Percentiles rank a stretch among this genome's conserved stretches.
phyloP scores from a whole-genome alignment of 2,888 invertebrate species.

The Lasioglossum calceatum region DNA sequence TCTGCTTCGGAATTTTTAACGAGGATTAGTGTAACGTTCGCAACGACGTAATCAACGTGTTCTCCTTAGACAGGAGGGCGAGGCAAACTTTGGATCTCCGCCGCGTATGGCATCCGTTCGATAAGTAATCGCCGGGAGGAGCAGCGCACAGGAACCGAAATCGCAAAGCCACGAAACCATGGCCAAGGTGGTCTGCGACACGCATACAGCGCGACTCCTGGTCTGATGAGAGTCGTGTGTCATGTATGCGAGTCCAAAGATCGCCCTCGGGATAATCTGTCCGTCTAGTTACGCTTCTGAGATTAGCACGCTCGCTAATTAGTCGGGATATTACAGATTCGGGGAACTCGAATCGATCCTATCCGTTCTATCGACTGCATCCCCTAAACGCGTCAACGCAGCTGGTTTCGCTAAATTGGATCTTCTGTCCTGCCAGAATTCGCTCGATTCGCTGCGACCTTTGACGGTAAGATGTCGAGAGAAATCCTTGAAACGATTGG shows the following conservation, averaged over 20 bases:
- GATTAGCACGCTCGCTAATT: conserved; percentile 66
- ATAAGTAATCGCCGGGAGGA: conserved; percentile 49
- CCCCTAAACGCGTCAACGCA: conserved; percentile 49
- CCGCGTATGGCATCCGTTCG: not conserved
- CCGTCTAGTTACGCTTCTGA: conserved; percentile 52
- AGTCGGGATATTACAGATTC: conserved; percentile 56
- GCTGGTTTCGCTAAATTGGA: conserved; percentile 51
- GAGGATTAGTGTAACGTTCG: not conserved
- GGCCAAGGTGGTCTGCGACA: not conserved
- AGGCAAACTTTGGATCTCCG: not conserved
- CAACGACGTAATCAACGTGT: not conserved
- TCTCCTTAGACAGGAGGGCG: not conserved
- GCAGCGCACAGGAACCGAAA: conserved; percentile 20
- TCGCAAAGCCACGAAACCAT: conserved; percentile 43
- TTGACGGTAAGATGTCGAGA: not conserved
- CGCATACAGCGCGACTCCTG: not conserved
- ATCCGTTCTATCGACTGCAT: conserved; percentile 46
- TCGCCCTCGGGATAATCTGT: conserved; percentile 58
- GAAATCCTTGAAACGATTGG: conserved; percentile 37
- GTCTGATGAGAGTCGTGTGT: conserved; percentile 7
- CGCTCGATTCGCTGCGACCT: not conserved
- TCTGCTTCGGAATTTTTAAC: not conserved
- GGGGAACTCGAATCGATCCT: conserved; percentile 45
- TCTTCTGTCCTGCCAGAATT: conserved; percentile 31
- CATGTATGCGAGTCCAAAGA: conserved; percentile 38